A percentile compares a stretch with the other conserved stretches of the same genome.
phyloP scores from a whole-genome alignment of 2,113 vertebrate species.

The Callocephalon fimbriatum region DNA sequence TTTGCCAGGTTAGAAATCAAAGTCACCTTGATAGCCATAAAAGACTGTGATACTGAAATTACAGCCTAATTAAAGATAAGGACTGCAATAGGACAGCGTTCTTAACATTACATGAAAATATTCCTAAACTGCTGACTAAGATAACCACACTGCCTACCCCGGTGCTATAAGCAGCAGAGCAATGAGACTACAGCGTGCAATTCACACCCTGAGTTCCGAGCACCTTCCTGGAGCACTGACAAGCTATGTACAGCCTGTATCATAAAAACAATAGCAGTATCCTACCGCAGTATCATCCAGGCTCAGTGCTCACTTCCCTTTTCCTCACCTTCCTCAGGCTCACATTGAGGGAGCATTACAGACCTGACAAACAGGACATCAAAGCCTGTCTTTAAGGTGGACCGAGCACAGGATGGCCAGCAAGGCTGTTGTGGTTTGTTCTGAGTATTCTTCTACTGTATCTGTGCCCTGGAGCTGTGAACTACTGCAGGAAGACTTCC shows the following conservation, averaged over 20 bases:
- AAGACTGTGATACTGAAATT: neutral
- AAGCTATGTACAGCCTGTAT: rapidly evolving
- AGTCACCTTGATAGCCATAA: neutral
- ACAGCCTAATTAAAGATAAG: neutral
- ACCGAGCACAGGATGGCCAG: neutral
- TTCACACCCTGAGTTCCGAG: neutral
- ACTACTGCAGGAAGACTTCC: rapidly evolving
- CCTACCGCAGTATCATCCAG: neutral
- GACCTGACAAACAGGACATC: rapidly evolving
- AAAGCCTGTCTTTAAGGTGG: neutral
- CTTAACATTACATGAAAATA: neutral
- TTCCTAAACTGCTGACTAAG: neutral
- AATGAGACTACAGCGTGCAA: rapidly evolving
- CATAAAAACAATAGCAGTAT: neutral
- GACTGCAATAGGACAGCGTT: neutral
- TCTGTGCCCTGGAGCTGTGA: neutral
- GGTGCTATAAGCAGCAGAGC: neutral
- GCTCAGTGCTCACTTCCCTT: neutral
- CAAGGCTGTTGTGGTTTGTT: neutral
- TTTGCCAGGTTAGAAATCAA: neutral
- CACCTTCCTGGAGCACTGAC: neutral
- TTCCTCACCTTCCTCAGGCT: neutral
- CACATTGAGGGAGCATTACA: neutral
- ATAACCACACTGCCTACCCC: no score
- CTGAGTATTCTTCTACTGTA: rapidly evolving